Conservation (phyloP, 2,797 vertebrate species). For the Allobates femoralis region DNA sequence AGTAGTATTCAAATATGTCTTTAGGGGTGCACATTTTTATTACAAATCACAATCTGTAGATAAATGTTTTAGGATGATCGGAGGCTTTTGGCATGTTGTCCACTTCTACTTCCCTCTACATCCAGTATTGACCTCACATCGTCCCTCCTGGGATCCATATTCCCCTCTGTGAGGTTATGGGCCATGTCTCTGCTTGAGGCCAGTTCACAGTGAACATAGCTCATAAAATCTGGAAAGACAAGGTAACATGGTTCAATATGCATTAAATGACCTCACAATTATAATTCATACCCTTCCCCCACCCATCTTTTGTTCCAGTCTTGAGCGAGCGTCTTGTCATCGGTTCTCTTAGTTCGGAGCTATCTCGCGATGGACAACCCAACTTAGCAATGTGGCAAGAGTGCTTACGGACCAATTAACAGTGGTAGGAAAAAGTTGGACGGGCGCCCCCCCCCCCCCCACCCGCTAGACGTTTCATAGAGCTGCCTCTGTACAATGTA, state of each 20-base stretch:
- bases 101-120: neutral
- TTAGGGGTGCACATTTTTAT: neutral
- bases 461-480: neutral
- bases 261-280: neutral
- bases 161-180: neutral
- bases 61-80: neutral
- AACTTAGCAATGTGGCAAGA: slow-evolving; percentile 15
- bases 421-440: slow-evolving; percentile 30
- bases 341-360: neutral
- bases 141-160: neutral
- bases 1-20: neutral
- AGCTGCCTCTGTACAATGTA: neutral
- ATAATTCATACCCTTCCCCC: neutral
- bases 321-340: neutral
- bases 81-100: neutral
- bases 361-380: slow-evolving; percentile 2
- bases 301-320: neutral
- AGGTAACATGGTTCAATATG: neutral
- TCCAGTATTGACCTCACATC: neutral
- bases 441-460: neutral
- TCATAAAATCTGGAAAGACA: neutral
- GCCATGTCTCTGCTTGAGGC: neutral
- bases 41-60: neutral
- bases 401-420: slow-evolving; percentile 16
- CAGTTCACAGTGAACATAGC: neutral